A percentile compares a stretch with the other conserved stretches of the same genome.
Evolutionary conservation across 2,113 vertebrate genomes (phyloP).

Genomic region (Alethe castanea): DNA sequence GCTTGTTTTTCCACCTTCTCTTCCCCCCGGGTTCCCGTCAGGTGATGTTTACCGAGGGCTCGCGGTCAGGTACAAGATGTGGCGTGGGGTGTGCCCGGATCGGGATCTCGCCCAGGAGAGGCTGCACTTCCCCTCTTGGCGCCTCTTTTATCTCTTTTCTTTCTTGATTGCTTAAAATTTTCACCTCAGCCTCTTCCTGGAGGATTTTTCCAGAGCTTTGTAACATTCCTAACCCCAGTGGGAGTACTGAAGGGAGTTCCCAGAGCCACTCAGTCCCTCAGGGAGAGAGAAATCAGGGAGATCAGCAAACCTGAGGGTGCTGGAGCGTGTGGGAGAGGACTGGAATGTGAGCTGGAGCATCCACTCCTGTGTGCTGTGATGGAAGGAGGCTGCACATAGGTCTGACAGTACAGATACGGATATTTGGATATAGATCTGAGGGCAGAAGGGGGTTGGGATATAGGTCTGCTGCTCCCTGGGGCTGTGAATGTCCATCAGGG

Average conservation of each 20-base stretch:
- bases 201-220: neutral
- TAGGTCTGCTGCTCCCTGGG: neutral
- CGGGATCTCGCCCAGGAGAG: neutral
- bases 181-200: neutral
- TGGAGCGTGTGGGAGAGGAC: neutral
- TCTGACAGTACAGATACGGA: neutral
- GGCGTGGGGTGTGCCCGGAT: neutral
- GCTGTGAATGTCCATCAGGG: neutral
- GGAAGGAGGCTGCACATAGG: neutral
- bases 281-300: neutral
- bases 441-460: neutral
- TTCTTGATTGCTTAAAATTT: neutral
- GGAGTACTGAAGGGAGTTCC: neutral
- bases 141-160: neutral
- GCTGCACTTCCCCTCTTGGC: neutral
- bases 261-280: neutral
- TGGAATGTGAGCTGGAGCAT: neutral
- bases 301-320: neutral
- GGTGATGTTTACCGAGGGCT: neutral
- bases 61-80: neutral
- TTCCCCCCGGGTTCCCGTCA: neutral
- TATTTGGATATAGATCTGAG: no score
- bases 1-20: neutral
- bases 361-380: accelerated
- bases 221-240: neutral